Percentiles rank a stretch among this genome's conserved stretches.
Evolutionary conservation across 30 jellyfish, hydroid and myxozoan genomes (phyloP).

Genomic region (Aurelia sp.): DNA sequence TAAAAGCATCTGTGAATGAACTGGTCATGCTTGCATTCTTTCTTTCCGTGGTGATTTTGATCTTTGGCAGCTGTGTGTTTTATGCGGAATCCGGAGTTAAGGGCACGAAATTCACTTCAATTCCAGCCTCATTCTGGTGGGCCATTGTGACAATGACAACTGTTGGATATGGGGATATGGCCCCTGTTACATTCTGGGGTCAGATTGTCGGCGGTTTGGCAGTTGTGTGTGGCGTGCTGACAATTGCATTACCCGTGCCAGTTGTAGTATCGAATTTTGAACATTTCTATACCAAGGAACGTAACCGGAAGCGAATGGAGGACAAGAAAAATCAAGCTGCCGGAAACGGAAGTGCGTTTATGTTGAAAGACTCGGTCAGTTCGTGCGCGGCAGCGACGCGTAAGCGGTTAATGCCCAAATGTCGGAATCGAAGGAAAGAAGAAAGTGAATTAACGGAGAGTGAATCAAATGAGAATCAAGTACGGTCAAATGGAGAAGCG

Average conservation of each 20-base stretch:
- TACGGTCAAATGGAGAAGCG: conserved; percentile 64
- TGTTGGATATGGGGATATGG: conserved; percentile 98
- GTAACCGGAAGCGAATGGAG: conserved; percentile 88
- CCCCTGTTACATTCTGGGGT: conserved; percentile 95
- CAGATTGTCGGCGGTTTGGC: conserved; percentile 91
- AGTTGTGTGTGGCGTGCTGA: conserved; percentile 91
- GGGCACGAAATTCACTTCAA: conserved; percentile 87
- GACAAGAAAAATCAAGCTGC: conserved; percentile 71
- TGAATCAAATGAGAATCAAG: conserved; percentile 9
- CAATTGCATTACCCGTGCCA: conserved; percentile 98
- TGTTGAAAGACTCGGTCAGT: conserved; percentile 13
- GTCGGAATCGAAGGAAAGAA: conserved; percentile 52
- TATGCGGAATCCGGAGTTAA: conserved; percentile 79
- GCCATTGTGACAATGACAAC: conserved; percentile 98
- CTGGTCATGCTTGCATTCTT: conserved; percentile 91
- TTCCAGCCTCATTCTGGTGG: conserved; percentile 99
- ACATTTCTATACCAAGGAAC: conserved; percentile 84
- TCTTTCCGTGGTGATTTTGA: conserved; percentile 84
- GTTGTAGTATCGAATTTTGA: conserved; percentile 97
- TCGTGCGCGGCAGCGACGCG: conserved; percentile 34
- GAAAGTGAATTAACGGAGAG: conserved; percentile 10
- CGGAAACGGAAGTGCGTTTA: conserved; percentile 43
- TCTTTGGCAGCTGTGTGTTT: conserved; percentile 94
- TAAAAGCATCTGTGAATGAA: conserved; percentile 93
- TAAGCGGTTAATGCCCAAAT: conserved; percentile 32